Evolutionary conservation across 2,888 invertebrate species (phyloP), one percentile per base, ranked within the genome.

Genomic region (Schizaphis graminum): DNA sequence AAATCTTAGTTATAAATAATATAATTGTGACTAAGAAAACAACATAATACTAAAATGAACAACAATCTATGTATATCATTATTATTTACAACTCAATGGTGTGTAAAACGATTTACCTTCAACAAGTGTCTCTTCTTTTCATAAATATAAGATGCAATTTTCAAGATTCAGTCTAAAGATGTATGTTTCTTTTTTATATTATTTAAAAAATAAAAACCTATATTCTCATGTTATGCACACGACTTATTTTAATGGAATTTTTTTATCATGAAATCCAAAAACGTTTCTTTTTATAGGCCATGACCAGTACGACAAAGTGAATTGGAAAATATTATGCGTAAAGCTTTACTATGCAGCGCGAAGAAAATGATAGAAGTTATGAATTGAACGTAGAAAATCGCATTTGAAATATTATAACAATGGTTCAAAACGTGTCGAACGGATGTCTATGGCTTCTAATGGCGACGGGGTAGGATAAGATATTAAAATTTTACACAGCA

Each of bases 401-500:
- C 94, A 91, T 86, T 94, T 53, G 85, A 91, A 93, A 94, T 94
- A 94, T 61, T 94, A 94, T 91, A 91, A 94, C 94, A 94, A 94
- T 91, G 49, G 86, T 41, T 49, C 28, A 8, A 67, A 41, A 94
- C 91, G 86, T 94, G 94, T 94, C 90, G 61, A 93, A 89, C 84
- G 56, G 84, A 89, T 93, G 85, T 89, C 92, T 92, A 41, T 56
- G 77, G 67, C 28, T 88, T 89, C 88, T 92, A 88, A 92, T 88
- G 87, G 92, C 35, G 56, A 61, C 77, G 41, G 67, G 88, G 35
- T 57, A 84, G n/a, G 21, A 84, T 93, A 67, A 85, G 84, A 93
- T 93, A 93, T 93, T 93, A 93, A 93, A 93, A 93, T 57, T 84
- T 89, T 84, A 85, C 84, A 84, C 93, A 57, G 89, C 84, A 47